Evolutionary conservation across 92 coral and sea anemone species (phyloP).

Genomic region (Bergia puertoricense): DNA sequence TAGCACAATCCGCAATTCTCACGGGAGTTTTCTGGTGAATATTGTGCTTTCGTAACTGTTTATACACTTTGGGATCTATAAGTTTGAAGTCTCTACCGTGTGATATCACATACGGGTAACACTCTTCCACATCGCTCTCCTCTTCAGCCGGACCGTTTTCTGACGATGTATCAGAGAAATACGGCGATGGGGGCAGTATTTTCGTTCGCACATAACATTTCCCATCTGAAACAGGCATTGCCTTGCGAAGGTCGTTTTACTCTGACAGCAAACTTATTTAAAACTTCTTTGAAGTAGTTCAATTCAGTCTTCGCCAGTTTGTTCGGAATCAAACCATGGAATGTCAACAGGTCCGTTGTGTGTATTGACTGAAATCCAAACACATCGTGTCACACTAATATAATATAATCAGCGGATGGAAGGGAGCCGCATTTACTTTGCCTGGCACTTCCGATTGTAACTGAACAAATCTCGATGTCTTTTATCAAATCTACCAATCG

Average conservation of each 20-base stretch:
- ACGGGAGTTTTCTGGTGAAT: conserved; percentile 65
- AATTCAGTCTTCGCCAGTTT: not conserved
- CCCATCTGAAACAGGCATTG: conserved; percentile 51
- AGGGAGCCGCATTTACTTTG: conserved; percentile 70
- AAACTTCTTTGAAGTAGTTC: not conserved
- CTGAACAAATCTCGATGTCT: conserved; percentile 80
- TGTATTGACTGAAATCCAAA: conserved; percentile 48
- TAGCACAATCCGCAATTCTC: conserved; percentile 78
- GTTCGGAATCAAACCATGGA: conserved; percentile 10
- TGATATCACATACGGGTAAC: conserved; percentile 85
- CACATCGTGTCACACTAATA: conserved; percentile 57
- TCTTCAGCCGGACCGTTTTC: conserved; percentile 43
- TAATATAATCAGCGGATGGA: conserved; percentile 61
- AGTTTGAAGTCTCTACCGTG: conserved; percentile 82
- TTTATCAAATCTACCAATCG: conserved; percentile 79
- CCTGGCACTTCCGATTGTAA: conserved; percentile 95
- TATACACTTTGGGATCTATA: conserved; percentile 86
- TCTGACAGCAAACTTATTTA: conserved; percentile 4
- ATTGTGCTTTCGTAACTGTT: conserved; percentile 86
- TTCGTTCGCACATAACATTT: conserved; percentile 42
- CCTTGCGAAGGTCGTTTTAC: conserved; percentile 47
- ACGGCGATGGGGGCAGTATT: conserved; percentile 41
- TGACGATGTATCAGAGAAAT: conserved; percentile 31
- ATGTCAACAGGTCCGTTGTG: conserved; percentile 45
- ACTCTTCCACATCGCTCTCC: conserved; percentile 80